Conservation (phyloP, 92 coral and sea anemone species). For the Scolanthus callimorphus region DNA sequence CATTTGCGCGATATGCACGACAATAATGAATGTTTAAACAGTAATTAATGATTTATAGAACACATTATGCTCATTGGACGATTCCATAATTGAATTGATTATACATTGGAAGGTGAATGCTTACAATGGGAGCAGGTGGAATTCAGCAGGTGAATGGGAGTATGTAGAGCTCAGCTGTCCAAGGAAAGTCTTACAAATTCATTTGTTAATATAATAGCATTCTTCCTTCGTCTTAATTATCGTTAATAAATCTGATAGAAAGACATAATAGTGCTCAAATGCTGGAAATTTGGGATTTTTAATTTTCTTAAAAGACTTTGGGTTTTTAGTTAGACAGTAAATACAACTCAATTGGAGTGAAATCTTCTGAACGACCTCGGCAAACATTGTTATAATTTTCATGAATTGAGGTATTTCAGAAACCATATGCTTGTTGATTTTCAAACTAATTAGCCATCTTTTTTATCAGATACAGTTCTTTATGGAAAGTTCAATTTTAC, state of each 20-base stretch:
- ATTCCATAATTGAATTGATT: constrained; percentile 73
- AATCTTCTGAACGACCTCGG: constrained; percentile 9
- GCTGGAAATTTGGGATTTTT: constrained; percentile 21
- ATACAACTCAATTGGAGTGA: constrained; percentile 17
- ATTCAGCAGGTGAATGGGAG: constrained; percentile 59
- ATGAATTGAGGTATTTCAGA: constrained; percentile 26
- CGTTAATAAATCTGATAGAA: constrained; percentile 78
- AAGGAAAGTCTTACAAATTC: constrained; percentile 72
- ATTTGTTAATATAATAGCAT: constrained; percentile 92
- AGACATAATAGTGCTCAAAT: constrained; percentile 28
- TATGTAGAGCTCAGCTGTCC: constrained; percentile 16
- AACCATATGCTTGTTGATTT: constrained; percentile 31
- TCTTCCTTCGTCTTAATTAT: constrained; percentile 66
- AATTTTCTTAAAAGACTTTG: constrained; percentile 1
- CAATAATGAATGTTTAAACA: constrained; percentile 85
- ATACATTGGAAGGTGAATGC: constrained; percentile 50
- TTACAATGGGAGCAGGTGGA: constrained; percentile 80
- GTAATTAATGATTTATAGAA: constrained; percentile 88
- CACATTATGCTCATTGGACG: constrained; percentile 69
- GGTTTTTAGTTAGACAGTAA: constrained; percentile 11
- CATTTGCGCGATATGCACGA: constrained; percentile 83
- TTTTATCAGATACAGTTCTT: constrained; percentile 66
- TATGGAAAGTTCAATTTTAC: constrained; percentile 80
- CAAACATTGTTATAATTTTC: constrained; percentile 27
- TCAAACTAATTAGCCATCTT: constrained; percentile 55